Percentiles rank a stretch among this genome's conserved stretches.
phyloP scores from a whole-genome alignment of 1,140 invertebrate genomes.

The Cotesia glomerata region DNA sequence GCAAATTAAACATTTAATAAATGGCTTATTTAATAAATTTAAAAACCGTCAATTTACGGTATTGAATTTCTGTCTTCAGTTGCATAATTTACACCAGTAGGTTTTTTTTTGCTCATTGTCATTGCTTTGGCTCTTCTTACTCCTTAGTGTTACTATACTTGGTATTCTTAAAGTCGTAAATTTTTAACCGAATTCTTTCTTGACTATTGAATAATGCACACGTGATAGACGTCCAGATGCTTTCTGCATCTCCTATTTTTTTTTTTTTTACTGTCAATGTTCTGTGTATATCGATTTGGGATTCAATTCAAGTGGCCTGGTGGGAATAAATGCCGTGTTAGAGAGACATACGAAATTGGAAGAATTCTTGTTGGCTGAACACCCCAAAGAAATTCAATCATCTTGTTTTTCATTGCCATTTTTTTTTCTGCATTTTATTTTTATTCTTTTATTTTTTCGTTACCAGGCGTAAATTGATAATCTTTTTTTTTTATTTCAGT shows the following conservation, averaged over 20 bases:
- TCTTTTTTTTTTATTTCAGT: slow-evolving; percentile 37
- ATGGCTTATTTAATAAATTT: too few relatives aligned
- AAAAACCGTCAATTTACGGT: too few relatives aligned
- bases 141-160: not conserved
- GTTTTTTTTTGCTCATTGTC: not conserved
- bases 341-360: slow-evolving; percentile 1
- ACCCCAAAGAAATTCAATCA: not conserved
- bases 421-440: not conserved
- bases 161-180: not conserved
- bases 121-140: not conserved
- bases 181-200: slow-evolving; percentile 12
- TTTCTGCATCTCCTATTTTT: not conserved
- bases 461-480: not conserved
- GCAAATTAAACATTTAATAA: too few relatives aligned
- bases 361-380: not conserved
- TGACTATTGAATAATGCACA: slow-evolving; percentile 19
- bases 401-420: not conserved
- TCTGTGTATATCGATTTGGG: not conserved
- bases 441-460: not conserved
- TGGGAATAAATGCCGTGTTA: not conserved
- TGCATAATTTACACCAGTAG: not conserved
- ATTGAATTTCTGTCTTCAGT: too few relatives aligned
- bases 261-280: not conserved
- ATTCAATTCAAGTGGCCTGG: not conserved
- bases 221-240: slow-evolving; percentile 11